Evolutionary conservation across 2,113 vertebrate genomes (phyloP).

Genomic region (Catharus bicknelli): DNA sequence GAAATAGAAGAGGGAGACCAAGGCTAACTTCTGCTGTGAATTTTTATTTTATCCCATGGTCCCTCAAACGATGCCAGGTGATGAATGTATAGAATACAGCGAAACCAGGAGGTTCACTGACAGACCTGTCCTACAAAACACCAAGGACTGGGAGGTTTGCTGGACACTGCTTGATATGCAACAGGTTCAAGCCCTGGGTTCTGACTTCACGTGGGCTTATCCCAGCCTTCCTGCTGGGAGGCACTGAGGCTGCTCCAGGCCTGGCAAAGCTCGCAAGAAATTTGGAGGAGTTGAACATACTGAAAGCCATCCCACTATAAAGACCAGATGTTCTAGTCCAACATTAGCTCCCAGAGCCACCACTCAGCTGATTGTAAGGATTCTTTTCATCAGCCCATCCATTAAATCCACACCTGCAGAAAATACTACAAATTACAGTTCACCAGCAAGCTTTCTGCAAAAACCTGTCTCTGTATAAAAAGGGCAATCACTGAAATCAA

Average conservation of each 20-base stretch:
- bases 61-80: background rate
- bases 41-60: background rate
- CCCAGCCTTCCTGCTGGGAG: background rate
- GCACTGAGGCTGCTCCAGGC: background rate
- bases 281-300: background rate
- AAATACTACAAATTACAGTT: slow-evolving; percentile 29
- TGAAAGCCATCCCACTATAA: background rate
- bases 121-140: background rate
- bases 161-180: fast-evolving
- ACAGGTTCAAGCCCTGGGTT: background rate
- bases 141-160: background rate
- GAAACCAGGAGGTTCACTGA: fast-evolving
- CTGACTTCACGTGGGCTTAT: background rate
- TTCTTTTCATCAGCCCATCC: background rate
- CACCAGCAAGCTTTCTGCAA: background rate
- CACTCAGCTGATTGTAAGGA: background rate
- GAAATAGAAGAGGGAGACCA: background rate
- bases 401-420: slow-evolving; percentile 39
- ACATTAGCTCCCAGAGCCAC: background rate
- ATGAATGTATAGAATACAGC: background rate
- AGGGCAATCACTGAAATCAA: slow-evolving; percentile 1
- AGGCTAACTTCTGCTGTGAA: background rate
- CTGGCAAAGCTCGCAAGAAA: background rate
- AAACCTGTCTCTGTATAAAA: background rate
- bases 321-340: slow-evolving; percentile 39